Conservation (phyloP, 2,888 invertebrate species). For the Apantesis nais region DNA sequence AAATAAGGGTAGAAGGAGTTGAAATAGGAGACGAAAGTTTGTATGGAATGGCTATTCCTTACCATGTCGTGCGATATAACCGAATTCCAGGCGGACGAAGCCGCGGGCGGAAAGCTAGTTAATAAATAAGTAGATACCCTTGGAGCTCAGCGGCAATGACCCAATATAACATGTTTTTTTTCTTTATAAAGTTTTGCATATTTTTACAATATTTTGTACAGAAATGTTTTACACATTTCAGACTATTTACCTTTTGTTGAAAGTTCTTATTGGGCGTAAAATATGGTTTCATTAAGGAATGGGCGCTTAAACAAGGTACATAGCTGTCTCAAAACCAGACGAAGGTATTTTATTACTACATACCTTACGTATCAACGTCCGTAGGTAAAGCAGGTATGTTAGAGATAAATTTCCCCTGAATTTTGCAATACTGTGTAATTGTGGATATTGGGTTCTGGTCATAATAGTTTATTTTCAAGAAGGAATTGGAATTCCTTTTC, state of each 20-base stretch:
- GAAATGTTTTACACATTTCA: conserved; percentile 31
- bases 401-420: conserved; percentile 42
- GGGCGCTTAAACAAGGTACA: conserved; percentile 45
- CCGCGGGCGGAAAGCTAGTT: no score
- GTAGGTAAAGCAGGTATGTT: conserved; percentile 44
- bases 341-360: conserved; percentile 55
- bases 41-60: no score
- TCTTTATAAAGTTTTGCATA: no score
- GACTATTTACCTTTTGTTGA: conserved; percentile 32
- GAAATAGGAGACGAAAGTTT: no score
- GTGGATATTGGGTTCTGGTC: not conserved
- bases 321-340: conserved; percentile 43
- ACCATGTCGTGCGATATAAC: no score
- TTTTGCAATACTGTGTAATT: conserved; percentile 15
- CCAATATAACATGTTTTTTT: no score
- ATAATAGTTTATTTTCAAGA: not conserved
- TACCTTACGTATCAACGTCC: conserved; percentile 42
- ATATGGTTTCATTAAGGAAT: conserved; percentile 58
- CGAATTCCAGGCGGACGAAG: no score
- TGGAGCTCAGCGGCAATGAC: no score
- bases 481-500: not conserved
- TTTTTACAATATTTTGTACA: conserved; percentile 23
- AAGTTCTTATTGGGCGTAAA: conserved; percentile 51
- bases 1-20: conserved; percentile 2
- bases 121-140: no score